Evolutionary conservation across 2,888 invertebrate genomes (phyloP).

Genomic region (Slavum lentiscoides): DNA sequence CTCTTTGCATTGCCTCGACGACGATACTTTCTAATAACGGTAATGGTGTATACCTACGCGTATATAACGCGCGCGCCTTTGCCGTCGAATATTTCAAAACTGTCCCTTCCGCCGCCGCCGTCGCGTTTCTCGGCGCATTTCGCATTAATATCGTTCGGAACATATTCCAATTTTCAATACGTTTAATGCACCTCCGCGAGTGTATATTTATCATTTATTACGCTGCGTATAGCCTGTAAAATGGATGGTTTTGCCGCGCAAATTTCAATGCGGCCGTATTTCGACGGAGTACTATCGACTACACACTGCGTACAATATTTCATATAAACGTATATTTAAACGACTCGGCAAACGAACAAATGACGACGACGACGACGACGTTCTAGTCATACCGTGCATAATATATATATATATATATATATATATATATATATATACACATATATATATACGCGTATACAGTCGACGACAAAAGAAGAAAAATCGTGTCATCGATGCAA

Average conservation of each 20-base stretch:
- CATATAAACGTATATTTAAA: background rate
- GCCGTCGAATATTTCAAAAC: conserved; percentile 19
- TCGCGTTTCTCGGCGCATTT: background rate
- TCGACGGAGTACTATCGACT: too few relatives aligned
- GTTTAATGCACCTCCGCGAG: too few relatives aligned
- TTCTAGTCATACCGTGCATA: too few relatives aligned
- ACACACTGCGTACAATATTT: too few relatives aligned
- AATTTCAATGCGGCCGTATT: background rate
- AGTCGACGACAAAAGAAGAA: background rate
- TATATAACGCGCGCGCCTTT: background rate
- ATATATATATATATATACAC: too few relatives aligned
- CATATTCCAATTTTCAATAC: background rate
- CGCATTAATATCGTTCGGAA: background rate
- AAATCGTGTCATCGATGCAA: background rate
- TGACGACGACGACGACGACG: background rate
- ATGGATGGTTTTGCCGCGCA: background rate
- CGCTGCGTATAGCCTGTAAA: background rate
- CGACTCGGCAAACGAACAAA: background rate
- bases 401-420: too few relatives aligned
- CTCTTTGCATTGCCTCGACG: too few relatives aligned
- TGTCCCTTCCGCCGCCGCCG: background rate
- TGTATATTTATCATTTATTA: background rate
- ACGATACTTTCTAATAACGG: background rate
- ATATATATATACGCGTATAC: too few relatives aligned
- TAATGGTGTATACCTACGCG: background rate